phyloP scores from a whole-genome alignment of 2,797 vertebrate genomes.

The Acipenser transmontanus region DNA sequence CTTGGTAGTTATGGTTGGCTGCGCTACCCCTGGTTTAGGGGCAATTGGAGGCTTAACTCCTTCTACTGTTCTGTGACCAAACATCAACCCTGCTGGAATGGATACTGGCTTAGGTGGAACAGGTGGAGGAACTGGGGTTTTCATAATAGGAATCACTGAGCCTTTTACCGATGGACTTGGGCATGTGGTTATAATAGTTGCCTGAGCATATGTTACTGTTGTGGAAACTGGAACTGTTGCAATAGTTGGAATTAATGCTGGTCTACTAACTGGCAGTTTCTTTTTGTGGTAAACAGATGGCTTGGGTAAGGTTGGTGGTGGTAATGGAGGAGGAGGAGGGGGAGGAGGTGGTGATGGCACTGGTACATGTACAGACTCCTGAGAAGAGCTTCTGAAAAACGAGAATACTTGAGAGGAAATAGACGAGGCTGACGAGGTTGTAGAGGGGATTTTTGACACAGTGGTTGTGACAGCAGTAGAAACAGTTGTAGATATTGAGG shows the following conservation, averaged over 20 bases:
- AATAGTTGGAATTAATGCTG: slow-evolving; percentile 31
- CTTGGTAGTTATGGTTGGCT: slow-evolving; percentile 37
- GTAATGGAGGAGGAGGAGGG: background rate
- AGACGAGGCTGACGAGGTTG: slow-evolving; percentile 45
- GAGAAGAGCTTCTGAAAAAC: slow-evolving; percentile 69
- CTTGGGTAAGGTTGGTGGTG: slow-evolving; percentile 16
- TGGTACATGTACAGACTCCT: slow-evolving; percentile 59
- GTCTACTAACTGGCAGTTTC: slow-evolving; percentile 47
- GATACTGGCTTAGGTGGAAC: slow-evolving; percentile 88
- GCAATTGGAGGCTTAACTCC: slow-evolving; percentile 83
- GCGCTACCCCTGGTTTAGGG: slow-evolving; percentile 68
- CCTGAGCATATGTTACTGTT: slow-evolving; percentile 10
- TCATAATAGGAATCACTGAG: slow-evolving; percentile 34
- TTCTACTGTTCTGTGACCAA: slow-evolving; percentile 79
- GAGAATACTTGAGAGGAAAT: slow-evolving; percentile 53
- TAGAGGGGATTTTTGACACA: slow-evolving; percentile 35
- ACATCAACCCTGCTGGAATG: slow-evolving; percentile 84
- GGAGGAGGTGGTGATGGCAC: slow-evolving; percentile 11
- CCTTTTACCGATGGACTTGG: slow-evolving; percentile 44
- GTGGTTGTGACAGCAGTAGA: slow-evolving; percentile 50
- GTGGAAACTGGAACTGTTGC: slow-evolving; percentile 13
- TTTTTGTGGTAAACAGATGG: background rate
- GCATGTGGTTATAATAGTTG: slow-evolving; percentile 43
- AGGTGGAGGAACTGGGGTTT: slow-evolving; percentile 77
- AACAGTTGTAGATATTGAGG: slow-evolving; percentile 54